Evolutionary conservation across 2,888 invertebrate genomes (phyloP).

Genomic region (Drepana falcataria): DNA sequence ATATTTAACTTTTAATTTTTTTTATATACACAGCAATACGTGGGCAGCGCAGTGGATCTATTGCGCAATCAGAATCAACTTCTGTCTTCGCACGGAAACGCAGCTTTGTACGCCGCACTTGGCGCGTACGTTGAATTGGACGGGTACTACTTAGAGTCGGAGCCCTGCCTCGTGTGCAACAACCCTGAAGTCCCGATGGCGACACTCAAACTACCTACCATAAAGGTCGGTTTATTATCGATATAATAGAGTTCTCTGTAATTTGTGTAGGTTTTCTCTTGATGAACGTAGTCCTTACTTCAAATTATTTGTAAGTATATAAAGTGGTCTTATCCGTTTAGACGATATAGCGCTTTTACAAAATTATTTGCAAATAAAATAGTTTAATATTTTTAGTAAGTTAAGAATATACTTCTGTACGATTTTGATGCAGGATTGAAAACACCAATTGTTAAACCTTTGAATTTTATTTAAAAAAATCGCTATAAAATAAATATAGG

Average conservation of each 20-base stretch:
- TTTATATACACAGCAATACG: constrained; percentile 80
- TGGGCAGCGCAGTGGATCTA: constrained; percentile 91
- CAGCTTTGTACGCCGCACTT: constrained; percentile 93
- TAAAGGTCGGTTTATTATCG: constrained; percentile 81
- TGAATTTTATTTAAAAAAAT: no score
- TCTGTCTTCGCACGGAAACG: constrained; percentile 94
- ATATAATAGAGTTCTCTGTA: background rate
- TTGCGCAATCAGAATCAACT: constrained; percentile 93
- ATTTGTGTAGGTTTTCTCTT: no score
- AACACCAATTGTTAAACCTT: no score
- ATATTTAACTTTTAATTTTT: background rate
- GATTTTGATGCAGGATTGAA: no score
- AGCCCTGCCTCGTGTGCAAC: constrained; percentile 98
- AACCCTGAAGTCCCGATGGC: constrained; percentile 96
- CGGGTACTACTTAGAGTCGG: constrained; percentile 97
- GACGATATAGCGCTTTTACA: no score
- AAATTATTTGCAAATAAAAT: no score
- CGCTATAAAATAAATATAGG: no score
- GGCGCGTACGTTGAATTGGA: constrained; percentile 97
- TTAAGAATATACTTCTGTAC: no score
- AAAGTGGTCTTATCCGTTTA: no score
- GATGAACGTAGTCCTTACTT: no score
- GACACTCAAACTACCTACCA: constrained; percentile 93
- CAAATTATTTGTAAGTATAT: no score
- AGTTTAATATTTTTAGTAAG: no score